Conservation (phyloP, 2,888 invertebrate species). For the Lithophane ornitopus region DNA sequence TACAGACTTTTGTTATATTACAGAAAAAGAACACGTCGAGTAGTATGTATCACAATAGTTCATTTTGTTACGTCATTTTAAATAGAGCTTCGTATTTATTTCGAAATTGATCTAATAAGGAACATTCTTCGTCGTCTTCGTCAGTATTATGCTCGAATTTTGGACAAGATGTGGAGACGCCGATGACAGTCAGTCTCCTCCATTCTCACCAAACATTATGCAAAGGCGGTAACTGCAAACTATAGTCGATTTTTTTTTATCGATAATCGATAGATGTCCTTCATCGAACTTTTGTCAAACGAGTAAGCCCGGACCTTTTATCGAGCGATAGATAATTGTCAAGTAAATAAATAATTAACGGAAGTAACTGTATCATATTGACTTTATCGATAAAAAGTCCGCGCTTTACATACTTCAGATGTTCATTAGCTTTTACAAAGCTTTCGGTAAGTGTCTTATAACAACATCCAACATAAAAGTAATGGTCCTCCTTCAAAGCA, state of each 20-base stretch:
- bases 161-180: conserved; percentile 6
- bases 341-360: conserved; percentile 64
- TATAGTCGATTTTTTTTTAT: conserved; percentile 45
- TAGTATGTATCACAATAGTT: conserved; percentile 22
- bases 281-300: conserved; percentile 42
- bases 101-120: conserved; percentile 34
- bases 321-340: conserved; percentile 59
- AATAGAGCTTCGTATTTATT: conserved; percentile 51
- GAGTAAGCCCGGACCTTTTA: conserved; percentile 55
- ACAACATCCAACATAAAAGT: conserved; percentile 55
- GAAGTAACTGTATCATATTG: conserved; percentile 55
- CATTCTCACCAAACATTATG: conserved; percentile 35
- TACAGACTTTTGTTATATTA: conserved; percentile 5
- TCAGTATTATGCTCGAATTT: conserved; percentile 53
- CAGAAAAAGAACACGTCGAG: conserved; percentile 29
- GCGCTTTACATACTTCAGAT: conserved; percentile 33
- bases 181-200: conserved; percentile 3
- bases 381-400: conserved; percentile 64
- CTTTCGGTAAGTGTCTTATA: conserved; percentile 46
- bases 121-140: conserved; percentile 41
- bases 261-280: conserved; percentile 42
- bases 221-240: conserved; percentile 48
- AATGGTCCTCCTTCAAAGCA: conserved; percentile 59
- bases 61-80: conserved; percentile 34
- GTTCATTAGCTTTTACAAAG: conserved; percentile 44